Evolutionary conservation across 64 coral and sea anemone genomes (phyloP).

Genomic region (Trachythela sp.): DNA sequence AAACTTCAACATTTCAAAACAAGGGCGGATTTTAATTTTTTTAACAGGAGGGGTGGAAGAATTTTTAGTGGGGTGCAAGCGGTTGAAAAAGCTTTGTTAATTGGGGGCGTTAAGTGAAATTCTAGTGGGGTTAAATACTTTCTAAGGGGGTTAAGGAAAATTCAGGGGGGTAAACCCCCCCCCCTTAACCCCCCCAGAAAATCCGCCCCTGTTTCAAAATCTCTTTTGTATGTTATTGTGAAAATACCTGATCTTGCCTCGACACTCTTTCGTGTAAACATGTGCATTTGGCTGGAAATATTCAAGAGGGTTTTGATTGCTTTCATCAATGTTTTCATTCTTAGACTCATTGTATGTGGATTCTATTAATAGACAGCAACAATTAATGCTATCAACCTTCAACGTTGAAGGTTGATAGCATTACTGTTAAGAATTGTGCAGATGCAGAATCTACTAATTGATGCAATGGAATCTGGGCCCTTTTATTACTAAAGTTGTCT

Average conservation of each 20-base stretch:
- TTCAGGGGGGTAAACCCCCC: no score
- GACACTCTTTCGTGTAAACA: conserved; percentile 25
- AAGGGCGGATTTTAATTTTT: no score
- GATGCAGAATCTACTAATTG: neutral
- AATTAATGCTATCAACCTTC: no score
- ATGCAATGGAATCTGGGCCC: neutral
- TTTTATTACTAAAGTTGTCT: neutral
- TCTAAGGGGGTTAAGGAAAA: no score
- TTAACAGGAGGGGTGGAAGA: no score
- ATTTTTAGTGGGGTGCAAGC: no score
- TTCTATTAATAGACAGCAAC: neutral
- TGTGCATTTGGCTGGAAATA: neutral
- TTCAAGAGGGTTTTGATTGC: neutral
- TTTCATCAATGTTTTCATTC: neutral
- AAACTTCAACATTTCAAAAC: neutral
- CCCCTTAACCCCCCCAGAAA: no score
- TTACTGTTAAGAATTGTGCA: neutral
- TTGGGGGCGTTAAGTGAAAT: no score
- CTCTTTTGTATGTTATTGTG: neutral
- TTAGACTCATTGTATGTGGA: neutral
- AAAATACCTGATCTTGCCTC: conserved; percentile 26
- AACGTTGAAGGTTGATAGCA: neutral
- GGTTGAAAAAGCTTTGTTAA: no score
- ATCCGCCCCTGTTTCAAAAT: no score
- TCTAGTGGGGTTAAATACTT: no score